phyloP scores from a whole-genome alignment of 2,888 invertebrate species.

The Eristalis arbustorum region DNA sequence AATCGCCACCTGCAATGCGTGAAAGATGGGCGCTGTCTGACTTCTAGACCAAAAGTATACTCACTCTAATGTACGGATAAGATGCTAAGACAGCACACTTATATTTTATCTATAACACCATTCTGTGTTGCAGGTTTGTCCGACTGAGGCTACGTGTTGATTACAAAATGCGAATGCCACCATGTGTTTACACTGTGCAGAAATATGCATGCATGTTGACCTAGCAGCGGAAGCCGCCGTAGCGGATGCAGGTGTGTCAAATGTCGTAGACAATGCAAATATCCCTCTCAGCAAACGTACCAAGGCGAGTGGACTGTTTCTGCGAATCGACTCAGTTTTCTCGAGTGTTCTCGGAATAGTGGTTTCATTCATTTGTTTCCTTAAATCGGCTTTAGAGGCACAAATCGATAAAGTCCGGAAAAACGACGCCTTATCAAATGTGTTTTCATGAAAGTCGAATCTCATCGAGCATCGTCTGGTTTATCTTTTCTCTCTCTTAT shows the following conservation, averaged over 20 bases:
- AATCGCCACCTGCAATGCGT: too few species aligned
- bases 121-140: too few species aligned
- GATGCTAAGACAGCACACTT: too few species aligned
- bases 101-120: too few species aligned
- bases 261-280: not conserved
- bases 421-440: not conserved
- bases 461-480: not conserved
- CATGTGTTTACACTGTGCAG: too few species aligned
- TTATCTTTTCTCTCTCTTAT: not conserved
- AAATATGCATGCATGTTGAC: too few species aligned
- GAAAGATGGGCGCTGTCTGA: too few species aligned
- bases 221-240: not conserved
- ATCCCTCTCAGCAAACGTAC: not conserved
- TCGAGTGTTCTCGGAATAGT: not conserved
- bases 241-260: not conserved
- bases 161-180: too few species aligned
- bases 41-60: too few species aligned
- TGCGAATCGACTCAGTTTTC: not conserved
- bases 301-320: not conserved
- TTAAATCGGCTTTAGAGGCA: not conserved
- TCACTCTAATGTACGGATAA: too few species aligned
- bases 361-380: too few species aligned
- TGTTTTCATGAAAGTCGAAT: not conserved
- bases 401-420: not conserved
- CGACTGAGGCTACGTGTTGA: too few species aligned